A percentile compares a stretch with the other conserved stretches of the same genome.
These are phyloP conservation scores for Madoqua kirkii DNA, from an alignment of 2,113 vertebrate genomes.

Conservation along the genomic window DNA sequence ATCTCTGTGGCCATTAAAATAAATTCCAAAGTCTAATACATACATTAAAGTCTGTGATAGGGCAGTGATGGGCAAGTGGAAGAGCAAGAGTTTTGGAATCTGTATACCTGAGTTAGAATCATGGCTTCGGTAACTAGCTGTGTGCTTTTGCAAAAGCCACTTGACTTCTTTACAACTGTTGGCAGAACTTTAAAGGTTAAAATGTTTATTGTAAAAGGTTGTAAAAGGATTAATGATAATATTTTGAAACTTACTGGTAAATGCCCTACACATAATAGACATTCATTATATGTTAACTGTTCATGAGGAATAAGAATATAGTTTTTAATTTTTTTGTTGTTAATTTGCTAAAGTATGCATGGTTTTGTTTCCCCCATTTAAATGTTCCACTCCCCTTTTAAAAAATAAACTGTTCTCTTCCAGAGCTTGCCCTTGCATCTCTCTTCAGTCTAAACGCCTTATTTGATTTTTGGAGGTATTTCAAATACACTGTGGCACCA, in stretches of 20 bases:
- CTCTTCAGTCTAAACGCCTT: slow-evolving; percentile 94
- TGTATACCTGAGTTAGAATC: background rate
- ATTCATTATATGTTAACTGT: background rate
- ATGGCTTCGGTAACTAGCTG: background rate
- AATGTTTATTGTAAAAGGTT: slow-evolving; percentile 4
- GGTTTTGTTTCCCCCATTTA: background rate
- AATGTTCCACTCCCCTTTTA: background rate
- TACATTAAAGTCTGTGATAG: background rate
- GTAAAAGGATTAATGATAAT: background rate
- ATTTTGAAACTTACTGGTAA: slow-evolving; percentile 11
- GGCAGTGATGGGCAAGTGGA: background rate
- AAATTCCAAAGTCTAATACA: background rate
- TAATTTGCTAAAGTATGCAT: background rate
- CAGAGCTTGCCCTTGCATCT: slow-evolving; percentile 88
- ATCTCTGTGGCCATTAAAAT: background rate
- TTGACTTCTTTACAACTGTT: background rate
- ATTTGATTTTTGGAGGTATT: slow-evolving; percentile 97
- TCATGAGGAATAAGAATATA: background rate
- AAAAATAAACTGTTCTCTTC: slow-evolving; percentile 14
- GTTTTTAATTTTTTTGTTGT: slow-evolving; percentile 26
- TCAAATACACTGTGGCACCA: slow-evolving; percentile 92
- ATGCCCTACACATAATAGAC: background rate
- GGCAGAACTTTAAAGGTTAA: background rate
- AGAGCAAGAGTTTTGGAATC: background rate
- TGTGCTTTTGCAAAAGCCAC: background rate